These are phyloP conservation scores for Hydrozoanthus tunicans DNA, from an alignment of 64 coral and sea anemone genomes.

Conservation along the genomic window DNA sequence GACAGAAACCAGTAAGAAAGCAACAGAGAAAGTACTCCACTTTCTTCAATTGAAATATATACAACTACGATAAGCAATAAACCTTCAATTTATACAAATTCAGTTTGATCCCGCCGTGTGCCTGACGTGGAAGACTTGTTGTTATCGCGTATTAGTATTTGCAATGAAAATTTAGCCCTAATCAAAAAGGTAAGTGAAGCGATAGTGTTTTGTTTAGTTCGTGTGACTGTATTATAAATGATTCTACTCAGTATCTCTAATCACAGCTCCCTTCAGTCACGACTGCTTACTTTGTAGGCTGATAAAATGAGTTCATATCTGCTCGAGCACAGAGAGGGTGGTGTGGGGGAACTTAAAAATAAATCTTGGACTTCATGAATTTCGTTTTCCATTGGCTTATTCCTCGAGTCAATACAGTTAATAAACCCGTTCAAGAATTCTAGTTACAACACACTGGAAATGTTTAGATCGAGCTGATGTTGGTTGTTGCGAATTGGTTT, in stretches of 20 bases:
- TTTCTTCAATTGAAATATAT: neutral
- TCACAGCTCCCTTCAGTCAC: neutral
- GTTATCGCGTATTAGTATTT: neutral
- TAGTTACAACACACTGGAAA: no score
- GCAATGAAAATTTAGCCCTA: neutral
- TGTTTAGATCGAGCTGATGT: no score
- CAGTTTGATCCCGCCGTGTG: neutral
- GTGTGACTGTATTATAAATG: neutral
- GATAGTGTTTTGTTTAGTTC: neutral
- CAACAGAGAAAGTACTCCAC: neutral
- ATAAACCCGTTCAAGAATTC: no score
- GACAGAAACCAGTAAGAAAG: neutral
- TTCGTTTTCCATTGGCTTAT: no score
- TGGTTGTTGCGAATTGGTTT: no score
- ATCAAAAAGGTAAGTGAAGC: neutral
- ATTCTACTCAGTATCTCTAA: neutral
- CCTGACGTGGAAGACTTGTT: neutral
- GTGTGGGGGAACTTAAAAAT: neutral
- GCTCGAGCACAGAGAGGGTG: neutral
- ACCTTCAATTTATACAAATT: neutral
- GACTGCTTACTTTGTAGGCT: neutral
- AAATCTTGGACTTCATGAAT: no score
- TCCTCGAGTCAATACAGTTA: no score
- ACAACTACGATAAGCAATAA: neutral
- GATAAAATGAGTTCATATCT: neutral